Base-by-base conservation (phyloP, 1,140 invertebrate genomes). In the Matsumurasca onukii region DNA sequence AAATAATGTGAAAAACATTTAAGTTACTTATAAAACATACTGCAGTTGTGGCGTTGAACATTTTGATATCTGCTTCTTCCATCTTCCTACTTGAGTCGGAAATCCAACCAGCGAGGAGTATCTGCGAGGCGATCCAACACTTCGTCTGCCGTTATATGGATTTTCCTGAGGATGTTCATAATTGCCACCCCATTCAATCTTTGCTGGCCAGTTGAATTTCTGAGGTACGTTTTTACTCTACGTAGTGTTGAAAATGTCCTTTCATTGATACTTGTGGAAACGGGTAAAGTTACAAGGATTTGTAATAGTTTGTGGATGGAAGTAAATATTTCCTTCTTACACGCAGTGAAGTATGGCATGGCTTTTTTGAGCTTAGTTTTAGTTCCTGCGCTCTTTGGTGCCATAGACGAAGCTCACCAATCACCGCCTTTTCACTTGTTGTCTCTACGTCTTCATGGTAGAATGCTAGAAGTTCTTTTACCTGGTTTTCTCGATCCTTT, bases 101-200 rank as follows among this genome's bases (percentile, higher is more conserved):
- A n/a, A n/a, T n/a, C n/a, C n/a, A n/a, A n/a, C n/a, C n/a, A n/a
- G n/a, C n/a, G n/a, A n/a, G n/a, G n/a, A n/a, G n/a, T n/a, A n/a
- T n/a, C n/a, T 45, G 34, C 34, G 9, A 45, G 34, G 9, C 17
- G 9, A 17, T 45, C 17, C 9, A 9, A 17, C 9, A 45, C 17
- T 45, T 45, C 34, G 9, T 45, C 34, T 45, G 34, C 9, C 9
- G 9, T 45, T 17, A 45, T 9, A 45, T 9, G 34, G 17, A 45
- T 17, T 12, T 61, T 25, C n/a, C 48, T 62, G 59, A 72, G 68
- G 59, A 74, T 67, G 31, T 66, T 57, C 51, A 74, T 70, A 31
- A 72, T 55, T 61, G 72, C 72, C 24, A 74, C 31, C 12, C 65
- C 68, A 25, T 68, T 73, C 20, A 74, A 63, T 55, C 34, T 45